phyloP scores from a whole-genome alignment of 2,797 vertebrate genomes.

The Chanos chanos region DNA sequence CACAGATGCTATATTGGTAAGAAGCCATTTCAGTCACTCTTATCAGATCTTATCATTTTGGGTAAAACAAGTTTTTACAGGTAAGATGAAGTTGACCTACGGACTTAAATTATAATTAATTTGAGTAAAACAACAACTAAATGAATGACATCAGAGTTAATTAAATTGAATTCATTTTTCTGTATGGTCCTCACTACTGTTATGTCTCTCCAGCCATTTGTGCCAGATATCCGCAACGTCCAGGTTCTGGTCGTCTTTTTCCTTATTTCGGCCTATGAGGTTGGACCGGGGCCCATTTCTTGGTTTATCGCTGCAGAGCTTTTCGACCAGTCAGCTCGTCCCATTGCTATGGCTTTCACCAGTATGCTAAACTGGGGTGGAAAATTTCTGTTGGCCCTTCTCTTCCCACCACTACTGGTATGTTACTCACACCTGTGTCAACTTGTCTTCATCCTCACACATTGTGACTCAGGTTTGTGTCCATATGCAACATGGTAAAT shows the following conservation, averaged over 20 bases:
- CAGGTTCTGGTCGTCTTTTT: slow-evolving; percentile 66
- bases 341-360: slow-evolving; percentile 70
- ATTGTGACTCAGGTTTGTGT: too few species aligned
- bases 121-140: too few species aligned
- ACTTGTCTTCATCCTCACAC: background rate
- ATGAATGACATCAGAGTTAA: too few species aligned
- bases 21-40: too few species aligned
- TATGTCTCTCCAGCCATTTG: slow-evolving; percentile 43
- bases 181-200: background rate
- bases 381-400: slow-evolving; percentile 66
- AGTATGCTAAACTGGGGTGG: slow-evolving; percentile 70
- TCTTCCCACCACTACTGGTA: slow-evolving; percentile 62
- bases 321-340: slow-evolving; percentile 63
- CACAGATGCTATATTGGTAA: slow-evolving; percentile 68
- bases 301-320: slow-evolving; percentile 70
- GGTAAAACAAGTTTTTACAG: background rate
- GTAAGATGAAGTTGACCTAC: background rate
- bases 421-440: background rate
- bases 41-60: background rate
- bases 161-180: too few species aligned
- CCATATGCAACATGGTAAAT: background rate
- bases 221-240: slow-evolving; percentile 59
- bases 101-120: too few species aligned
- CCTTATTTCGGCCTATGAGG: slow-evolving; percentile 65
- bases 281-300: slow-evolving; percentile 64